Evolutionary conservation across 2,888 invertebrate genomes (phyloP).

Genomic region (Yponomeuta evonymella): DNA sequence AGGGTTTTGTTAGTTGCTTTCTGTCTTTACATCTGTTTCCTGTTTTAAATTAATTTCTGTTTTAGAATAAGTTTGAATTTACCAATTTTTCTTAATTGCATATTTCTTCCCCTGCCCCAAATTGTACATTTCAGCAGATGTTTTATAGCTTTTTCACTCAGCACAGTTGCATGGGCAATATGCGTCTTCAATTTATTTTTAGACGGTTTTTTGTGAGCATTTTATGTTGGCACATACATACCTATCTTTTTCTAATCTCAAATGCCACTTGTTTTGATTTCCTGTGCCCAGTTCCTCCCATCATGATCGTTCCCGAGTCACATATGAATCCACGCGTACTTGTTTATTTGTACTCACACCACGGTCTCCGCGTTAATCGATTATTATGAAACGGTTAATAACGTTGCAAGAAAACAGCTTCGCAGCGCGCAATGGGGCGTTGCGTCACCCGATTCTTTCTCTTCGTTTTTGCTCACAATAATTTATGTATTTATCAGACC

Average conservation of each 20-base stretch:
- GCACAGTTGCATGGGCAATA: neutral
- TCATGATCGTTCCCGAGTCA: too few relatives aligned
- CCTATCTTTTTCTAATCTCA: neutral
- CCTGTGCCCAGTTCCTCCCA: neutral
- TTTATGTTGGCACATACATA: neutral
- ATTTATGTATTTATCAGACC: constrained; percentile 31
- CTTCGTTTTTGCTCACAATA: neutral
- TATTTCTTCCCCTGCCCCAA: neutral
- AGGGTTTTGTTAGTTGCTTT: too few relatives aligned
- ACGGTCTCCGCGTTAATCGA: neutral
- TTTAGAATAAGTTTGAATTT: too few relatives aligned
- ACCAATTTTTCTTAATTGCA: neutral
- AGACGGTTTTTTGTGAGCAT: neutral
- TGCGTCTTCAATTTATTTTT: neutral
- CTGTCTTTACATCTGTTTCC: too few relatives aligned
- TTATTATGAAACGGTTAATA: constrained; percentile 5
- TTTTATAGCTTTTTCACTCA: neutral
- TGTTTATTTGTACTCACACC: neutral
- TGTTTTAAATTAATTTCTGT: too few relatives aligned
- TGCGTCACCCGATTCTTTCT: constrained; percentile 38
- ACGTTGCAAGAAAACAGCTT: neutral
- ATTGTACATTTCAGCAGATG: neutral
- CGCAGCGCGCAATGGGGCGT: constrained; percentile 23
- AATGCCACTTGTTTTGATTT: neutral
- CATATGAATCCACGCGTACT: neutral